phyloP scores from a whole-genome alignment of 1,140 invertebrate genomes.

The Camponotus floridanus region DNA sequence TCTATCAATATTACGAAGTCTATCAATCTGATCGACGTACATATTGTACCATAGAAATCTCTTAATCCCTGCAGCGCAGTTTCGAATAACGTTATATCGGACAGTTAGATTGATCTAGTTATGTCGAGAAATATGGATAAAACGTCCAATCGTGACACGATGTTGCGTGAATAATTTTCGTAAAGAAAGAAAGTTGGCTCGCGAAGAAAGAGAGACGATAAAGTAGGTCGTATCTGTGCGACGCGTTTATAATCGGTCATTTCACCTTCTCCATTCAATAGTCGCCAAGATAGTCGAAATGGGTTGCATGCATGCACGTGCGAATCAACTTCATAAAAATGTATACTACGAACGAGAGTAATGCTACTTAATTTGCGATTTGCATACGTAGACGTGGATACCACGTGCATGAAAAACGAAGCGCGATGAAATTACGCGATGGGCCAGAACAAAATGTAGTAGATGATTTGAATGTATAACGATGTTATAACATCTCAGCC shows the following conservation, averaged over 20 bases:
- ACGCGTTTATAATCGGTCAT: conserved; percentile 70
- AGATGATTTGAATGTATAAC: background rate
- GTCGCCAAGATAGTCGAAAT: conserved; percentile 49
- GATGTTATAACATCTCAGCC: background rate
- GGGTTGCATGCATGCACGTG: conserved; percentile 41
- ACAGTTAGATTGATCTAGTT: background rate
- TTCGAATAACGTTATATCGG: background rate
- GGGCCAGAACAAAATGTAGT: background rate
- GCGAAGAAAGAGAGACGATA: conserved; percentile 25
- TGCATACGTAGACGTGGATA: conserved; percentile 1
- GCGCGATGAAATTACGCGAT: conserved; percentile 1
- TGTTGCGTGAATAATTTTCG: background rate
- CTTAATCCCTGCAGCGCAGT: background rate
- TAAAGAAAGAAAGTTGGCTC: conserved; percentile 67
- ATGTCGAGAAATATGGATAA: background rate
- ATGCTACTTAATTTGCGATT: conserved; percentile 28
- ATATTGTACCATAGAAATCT: conserved; percentile 9
- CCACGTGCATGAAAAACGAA: background rate
- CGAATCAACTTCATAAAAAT: conserved; percentile 58
- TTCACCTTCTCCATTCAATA: conserved; percentile 66
- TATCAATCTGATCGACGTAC: conserved; percentile 27
- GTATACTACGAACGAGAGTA: conserved; percentile 46
- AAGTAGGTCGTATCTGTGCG: conserved; percentile 67
- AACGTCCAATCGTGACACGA: conserved; percentile 6
- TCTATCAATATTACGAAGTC: background rate